Evolutionary conservation across 2,888 invertebrate genomes (phyloP), one percentile per base, ranked within the genome.

Genomic region (Andrena minutula): DNA sequence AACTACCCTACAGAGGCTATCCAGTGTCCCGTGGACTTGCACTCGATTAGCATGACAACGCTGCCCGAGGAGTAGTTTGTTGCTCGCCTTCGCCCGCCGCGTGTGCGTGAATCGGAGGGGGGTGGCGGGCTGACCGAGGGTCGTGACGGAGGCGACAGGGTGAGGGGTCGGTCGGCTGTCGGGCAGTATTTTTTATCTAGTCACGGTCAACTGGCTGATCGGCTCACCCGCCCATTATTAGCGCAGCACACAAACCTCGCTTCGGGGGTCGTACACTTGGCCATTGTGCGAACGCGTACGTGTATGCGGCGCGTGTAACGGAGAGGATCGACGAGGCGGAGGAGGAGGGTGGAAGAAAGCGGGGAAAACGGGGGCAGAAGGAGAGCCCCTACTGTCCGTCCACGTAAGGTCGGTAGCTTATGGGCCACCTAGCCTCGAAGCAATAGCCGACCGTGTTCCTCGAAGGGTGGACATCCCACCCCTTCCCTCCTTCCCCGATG

Each of bases 151-250:
- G 47, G 68, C 28, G 61, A 41, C 20, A 20, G 41, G 56, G 71
- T 61, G 82, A 76, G 77, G 84, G 82, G 41, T 41, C 84, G 79
- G 84, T 74, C 78, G 87, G 87, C 84, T 91, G 90, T 91, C 91
- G 88, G 92, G 92, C 93, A 93, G 92, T 94, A 94, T 94, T 94
- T 94, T 94, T 94, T 94, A 94, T 94, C 94, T 94, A 93, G 94
- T 94, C 94, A 94, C 94, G 94, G 94, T 94, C 94, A 94, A 94
- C 94, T 94, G 93, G 92, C 93, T 92, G 91, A 92, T 90, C 89
- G 90, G 89, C 81, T 85, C 93, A 86, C 90, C 93, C 93, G 92
- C 92, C 93, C 92, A 93, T 94, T 94, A 94, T 94, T 94, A 93
- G 94, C 93, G 92, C 89, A 90, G 88, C 91, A 89, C 88, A 90